Evolutionary conservation across 2,888 invertebrate species (phyloP).

Genomic region (Pseudanteris insignis): DNA sequence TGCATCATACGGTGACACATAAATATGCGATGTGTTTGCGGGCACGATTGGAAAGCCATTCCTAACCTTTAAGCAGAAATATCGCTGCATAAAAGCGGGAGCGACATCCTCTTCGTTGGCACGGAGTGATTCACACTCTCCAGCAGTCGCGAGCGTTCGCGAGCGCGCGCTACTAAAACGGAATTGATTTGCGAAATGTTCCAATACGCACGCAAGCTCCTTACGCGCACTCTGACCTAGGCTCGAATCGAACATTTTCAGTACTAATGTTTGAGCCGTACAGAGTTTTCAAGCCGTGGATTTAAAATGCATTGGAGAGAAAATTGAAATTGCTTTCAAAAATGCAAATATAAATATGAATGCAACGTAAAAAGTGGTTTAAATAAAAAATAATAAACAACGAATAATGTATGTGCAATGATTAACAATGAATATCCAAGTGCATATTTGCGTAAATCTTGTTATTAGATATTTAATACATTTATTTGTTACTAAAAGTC

Average conservation of each 20-base stretch:
- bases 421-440: no score
- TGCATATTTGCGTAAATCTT: no score
- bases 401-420: no score
- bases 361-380: no score
- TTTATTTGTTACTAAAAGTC: no score
- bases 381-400: no score
- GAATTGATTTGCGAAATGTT: conserved; percentile 12
- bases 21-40: conserved; percentile 10
- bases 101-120: conserved; percentile 8
- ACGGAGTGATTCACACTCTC: conserved; percentile 13
- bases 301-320: no score
- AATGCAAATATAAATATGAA: no score
- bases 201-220: background rate
- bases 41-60: conserved; percentile 3
- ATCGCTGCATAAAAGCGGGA: conserved; percentile 20
- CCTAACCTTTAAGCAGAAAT: conserved; percentile 13
- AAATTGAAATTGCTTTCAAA: no score
- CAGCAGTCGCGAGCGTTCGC: conserved; percentile 4
- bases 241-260: background rate
- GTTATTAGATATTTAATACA: no score
- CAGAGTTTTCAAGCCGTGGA: no score
- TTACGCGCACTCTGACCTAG: conserved; percentile 1
- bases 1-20: background rate
- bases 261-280: no score
- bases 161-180: conserved; percentile 8